Evolutionary conservation across 2,113 vertebrate genomes (phyloP), one percentile per base, ranked within the genome.

Genomic region (Xiphorhynchus elegans): DNA sequence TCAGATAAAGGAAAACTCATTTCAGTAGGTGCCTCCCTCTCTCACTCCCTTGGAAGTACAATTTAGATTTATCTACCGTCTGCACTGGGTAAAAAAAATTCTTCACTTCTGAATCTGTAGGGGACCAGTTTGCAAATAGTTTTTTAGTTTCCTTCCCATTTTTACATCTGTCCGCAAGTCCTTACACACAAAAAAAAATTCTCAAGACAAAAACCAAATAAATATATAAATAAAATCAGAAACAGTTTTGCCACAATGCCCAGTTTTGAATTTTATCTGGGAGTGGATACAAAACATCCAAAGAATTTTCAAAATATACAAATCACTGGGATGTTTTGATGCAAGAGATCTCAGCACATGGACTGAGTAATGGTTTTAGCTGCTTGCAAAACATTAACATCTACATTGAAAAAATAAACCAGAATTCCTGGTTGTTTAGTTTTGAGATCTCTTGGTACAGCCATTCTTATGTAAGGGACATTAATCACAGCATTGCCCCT

Each of bases 161-260:
- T 86, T 47, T 68, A 12, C 6, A 11, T 47, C 19, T 63, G 7
- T 17, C 40, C 47, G 4, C 21, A 50, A 8, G 19, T 46, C 44
- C 44, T 46, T 46, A 19, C 9, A 47, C 18, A 47, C 7, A 47
- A 47, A 58, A 62, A 50, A 47, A 69, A 75, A 39, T 13, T 13
- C 24, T 25, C 9, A 42, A 49, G 14, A 29, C 35, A 11, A n/a
- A 58, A 52, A 40, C 13, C 24, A 49, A 55, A 3, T 24, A 64
- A 23, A 1, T 25, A 63, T 6, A 5, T n/a, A 39, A 23, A 40
- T 6, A 49, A 37, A 64, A 80, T 31, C 1, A 0, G 20, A 64
- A 29, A 11, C 6, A 50, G 47, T 42, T 72, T 58, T 77, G 39
- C 31, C 10, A 16, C 37, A 52, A 35, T 23, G n/a, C 24, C n/a